Evolutionary conservation across 2,888 invertebrate species (phyloP).

Genomic region (Diploptera punctata): DNA sequence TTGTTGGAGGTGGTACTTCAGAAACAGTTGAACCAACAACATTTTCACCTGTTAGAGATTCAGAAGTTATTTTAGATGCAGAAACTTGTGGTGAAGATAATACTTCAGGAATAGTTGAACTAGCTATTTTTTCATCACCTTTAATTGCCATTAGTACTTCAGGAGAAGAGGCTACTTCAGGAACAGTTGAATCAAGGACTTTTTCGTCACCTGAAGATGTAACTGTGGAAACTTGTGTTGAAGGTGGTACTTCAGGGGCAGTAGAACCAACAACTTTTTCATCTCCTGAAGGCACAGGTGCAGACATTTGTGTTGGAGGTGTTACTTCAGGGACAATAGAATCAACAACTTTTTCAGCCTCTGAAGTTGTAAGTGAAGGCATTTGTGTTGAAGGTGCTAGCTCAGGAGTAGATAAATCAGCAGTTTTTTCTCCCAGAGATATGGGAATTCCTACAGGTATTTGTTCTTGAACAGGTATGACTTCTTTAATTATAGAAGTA

Average conservation of each 20-base stretch:
- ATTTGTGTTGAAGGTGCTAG: conserved; percentile 40
- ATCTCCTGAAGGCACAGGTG: conserved; percentile 12
- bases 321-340: conserved; percentile 26
- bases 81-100: conserved; percentile 1
- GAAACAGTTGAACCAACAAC: neutral
- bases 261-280: neutral
- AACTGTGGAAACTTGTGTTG: conserved; percentile 1
- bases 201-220: conserved; percentile 3
- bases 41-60: neutral
- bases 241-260: conserved; percentile 19
- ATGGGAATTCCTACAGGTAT: neutral
- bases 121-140: neutral
- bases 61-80: conserved; percentile 42
- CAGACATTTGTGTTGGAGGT: neutral
- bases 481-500: neutral
- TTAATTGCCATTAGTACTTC: too few relatives aligned
- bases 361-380: too few relatives aligned
- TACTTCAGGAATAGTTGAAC: conserved; percentile 21
- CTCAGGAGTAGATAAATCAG: conserved; percentile 50
- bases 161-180: too few relatives aligned
- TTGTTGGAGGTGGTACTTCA: conserved; percentile 1
- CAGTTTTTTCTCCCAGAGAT: neutral
- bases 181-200: neutral
- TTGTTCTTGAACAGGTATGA: neutral
- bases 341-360: neutral